Base-by-base conservation (phyloP, 1,140 invertebrate species). In the Schlechtendalia chinensis region DNA sequence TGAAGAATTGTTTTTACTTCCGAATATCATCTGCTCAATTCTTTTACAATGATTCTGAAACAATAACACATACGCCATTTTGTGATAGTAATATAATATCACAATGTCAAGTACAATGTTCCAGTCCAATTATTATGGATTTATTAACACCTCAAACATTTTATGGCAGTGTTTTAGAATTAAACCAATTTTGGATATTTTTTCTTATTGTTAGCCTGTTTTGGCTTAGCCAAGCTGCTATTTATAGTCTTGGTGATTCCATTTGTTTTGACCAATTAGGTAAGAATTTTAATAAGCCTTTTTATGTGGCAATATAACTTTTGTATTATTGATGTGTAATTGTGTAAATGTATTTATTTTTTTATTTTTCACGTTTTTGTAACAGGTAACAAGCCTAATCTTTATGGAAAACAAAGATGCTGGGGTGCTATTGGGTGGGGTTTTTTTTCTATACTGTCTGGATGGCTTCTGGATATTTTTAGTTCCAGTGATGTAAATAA, bases 371-470 rank as follows among this genome's bases (percentile, higher is more conserved):
- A n/a, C n/a, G n/a, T n/a, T n/a, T n/a, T n/a, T n/a, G n/a, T 85
- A 85, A 47, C 83, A 89, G 90, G 89, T 63, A 87, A 90, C 1
- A 89, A 88, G 65, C 88, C 89, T 53, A 88, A 90, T 61, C 87
- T 90, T 61, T 96, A 94, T 86, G 94, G 94, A 0, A 90, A 91
- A 81, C 94, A 96, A 84, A 89, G 93, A 80, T 87, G 96, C 82
- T 96, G 92, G 90, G 93, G 93, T 5, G 90, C 93, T 0, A 87
- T 95, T 1, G 93, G 93, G 1, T 94, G 92, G 89, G 93, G 93
- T 79, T 86, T 92, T 80, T 91, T 93, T 83, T 90, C 91, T 0
- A 86, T 94, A 29, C 83, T 93, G 12, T 88, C 92, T 50, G 94
- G 94, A 14, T 89, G 90, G 29, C 85, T 96, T 1, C 90, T 95